A percentile compares a stretch with the other conserved stretches of the same genome.
Conservation (phyloP, 2,113 vertebrate species). For the Myanophis thanlyinensis region DNA sequence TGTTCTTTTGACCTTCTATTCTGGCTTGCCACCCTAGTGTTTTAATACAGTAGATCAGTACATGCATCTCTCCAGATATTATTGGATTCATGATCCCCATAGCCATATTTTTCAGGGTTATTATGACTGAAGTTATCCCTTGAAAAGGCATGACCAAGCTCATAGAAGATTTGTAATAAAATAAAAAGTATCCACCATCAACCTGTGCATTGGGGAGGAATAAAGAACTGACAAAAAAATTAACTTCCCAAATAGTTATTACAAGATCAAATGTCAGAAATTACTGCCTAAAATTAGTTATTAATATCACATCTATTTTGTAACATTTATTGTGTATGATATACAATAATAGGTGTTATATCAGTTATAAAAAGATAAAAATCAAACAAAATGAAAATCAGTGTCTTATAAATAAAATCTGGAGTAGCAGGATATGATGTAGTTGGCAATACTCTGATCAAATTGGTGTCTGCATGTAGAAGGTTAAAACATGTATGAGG, state of each 20-base stretch:
- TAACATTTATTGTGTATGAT: not conserved
- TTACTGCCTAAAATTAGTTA: not conserved
- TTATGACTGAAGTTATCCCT: not conserved
- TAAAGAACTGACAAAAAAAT: not conserved
- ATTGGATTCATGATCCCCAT: not conserved
- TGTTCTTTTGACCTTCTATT: not conserved
- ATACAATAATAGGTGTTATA: not conserved
- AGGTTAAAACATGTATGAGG: not conserved
- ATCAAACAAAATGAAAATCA: not conserved
- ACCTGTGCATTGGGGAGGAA: not conserved
- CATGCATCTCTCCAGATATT: not conserved
- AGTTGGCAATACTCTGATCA: not conserved
- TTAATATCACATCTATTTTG: not conserved
- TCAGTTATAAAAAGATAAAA: not conserved
- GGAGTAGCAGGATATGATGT: not conserved
- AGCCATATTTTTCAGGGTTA: not conserved
- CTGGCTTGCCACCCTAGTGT: not conserved
- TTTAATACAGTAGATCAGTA: not conserved
- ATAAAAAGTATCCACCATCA: not conserved
- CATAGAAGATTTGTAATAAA: not conserved
- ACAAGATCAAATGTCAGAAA: not conserved
- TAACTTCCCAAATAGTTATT: not conserved
- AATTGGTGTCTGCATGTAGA: not conserved
- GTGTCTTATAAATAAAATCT: not conserved
- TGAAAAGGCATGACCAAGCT: not conserved